Evolutionary conservation across 2,888 invertebrate genomes (phyloP).

Genomic region (Neoitamus cyanurus): DNA sequence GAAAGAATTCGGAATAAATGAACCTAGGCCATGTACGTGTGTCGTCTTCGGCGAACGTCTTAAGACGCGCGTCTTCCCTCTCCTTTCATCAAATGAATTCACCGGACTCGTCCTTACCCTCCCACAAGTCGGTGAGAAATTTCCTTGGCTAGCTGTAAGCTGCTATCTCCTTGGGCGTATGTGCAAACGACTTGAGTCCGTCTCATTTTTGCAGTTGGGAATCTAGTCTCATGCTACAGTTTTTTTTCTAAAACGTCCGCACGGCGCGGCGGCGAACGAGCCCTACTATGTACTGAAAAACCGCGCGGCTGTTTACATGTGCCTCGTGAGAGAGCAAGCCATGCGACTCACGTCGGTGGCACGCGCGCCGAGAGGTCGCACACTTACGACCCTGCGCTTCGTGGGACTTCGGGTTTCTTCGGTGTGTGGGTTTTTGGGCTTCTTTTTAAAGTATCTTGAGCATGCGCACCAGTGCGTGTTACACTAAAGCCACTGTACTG

Average conservation of each 20-base stretch:
- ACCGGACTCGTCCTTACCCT: slow-evolving; percentile 20
- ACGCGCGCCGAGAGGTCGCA: slow-evolving; percentile 52
- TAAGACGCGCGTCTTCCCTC: background rate
- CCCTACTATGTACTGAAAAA: slow-evolving; percentile 35
- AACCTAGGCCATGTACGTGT: slow-evolving; percentile 43
- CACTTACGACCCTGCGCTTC: slow-evolving; percentile 50
- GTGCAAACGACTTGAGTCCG: background rate
- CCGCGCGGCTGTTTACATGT: slow-evolving; percentile 41
- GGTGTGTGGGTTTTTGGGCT: background rate
- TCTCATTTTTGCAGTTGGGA: slow-evolving; percentile 37
- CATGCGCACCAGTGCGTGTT: slow-evolving; percentile 44
- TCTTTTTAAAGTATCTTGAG: slow-evolving; percentile 25
- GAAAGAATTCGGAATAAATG: slow-evolving; percentile 45
- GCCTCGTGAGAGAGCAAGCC: slow-evolving; percentile 49
- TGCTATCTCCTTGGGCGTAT: slow-evolving; percentile 8
- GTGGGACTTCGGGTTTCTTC: slow-evolving; percentile 23
- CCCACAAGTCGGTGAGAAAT: slow-evolving; percentile 34
- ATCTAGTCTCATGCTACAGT: slow-evolving; percentile 33
- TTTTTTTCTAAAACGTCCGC: background rate
- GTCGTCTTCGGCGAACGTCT: background rate
- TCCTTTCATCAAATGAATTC: background rate
- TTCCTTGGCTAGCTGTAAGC: background rate
- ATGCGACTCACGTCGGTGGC: slow-evolving; percentile 54
- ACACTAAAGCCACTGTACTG: slow-evolving; percentile 41
- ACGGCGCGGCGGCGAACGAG: background rate